phyloP scores from a whole-genome alignment of 2,888 invertebrate species.

The Eucriotettix oculatus region DNA sequence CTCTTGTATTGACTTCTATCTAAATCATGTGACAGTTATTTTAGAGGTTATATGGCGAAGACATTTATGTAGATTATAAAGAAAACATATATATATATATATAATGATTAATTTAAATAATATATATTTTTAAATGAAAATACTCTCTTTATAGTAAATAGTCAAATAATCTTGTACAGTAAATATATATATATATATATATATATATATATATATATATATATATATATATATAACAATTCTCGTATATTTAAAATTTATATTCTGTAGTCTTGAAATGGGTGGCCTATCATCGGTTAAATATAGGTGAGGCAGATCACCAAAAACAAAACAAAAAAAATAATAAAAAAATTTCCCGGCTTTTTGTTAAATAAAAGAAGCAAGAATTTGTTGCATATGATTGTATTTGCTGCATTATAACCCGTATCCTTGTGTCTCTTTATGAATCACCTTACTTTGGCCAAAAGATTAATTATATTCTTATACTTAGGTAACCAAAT shows the following conservation, averaged over 20 bases:
- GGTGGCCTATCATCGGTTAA: not conserved
- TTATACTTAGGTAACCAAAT: too few species aligned
- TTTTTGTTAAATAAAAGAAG: slow-evolving; percentile 17
- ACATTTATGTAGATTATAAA: not conserved
- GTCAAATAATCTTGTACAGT: not conserved
- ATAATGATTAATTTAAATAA: not conserved
- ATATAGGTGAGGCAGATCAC: not conserved
- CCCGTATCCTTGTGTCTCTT: not conserved
- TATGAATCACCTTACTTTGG: too few species aligned
- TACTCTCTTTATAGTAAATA: not conserved
- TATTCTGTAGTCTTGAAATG: slow-evolving; percentile 10
- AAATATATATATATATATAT: not conserved
- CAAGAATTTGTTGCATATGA: slow-evolving; percentile 14
- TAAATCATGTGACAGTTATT: not conserved
- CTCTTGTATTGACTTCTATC: not conserved
- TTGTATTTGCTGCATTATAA: slow-evolving; percentile 1
- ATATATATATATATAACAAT: not conserved
- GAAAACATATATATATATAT: not conserved
- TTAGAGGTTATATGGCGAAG: not conserved
- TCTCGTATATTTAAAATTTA: not conserved
- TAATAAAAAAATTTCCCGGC: slow-evolving; percentile 12
- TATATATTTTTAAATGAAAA: not conserved
- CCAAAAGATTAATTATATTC: too few species aligned
- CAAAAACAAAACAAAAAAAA: slow-evolving; percentile 1
- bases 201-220: too few species aligned